Evolutionary conservation across 2,113 vertebrate genomes (phyloP), one percentile per base, ranked within the genome.

Genomic region (Myotis yumanensis): DNA sequence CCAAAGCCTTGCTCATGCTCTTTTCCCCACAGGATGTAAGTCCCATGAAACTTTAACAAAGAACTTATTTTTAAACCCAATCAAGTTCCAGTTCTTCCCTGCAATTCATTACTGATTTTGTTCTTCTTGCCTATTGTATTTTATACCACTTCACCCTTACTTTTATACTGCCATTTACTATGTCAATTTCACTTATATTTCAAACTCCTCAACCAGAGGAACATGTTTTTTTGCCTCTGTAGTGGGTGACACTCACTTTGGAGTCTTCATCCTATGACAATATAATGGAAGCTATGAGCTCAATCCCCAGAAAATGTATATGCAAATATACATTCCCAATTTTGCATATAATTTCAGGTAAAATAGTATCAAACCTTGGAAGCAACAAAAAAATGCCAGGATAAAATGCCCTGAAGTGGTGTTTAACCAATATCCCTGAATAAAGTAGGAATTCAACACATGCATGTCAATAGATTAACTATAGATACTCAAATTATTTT

Each of bases 331-430:
- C 5, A 59, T 0, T 85, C 1, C 9, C 57, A 0, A 30, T 54
- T 92, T 91, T 91, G 30, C 22, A 93, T 23, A 68, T 22, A 83
- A 83, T 66, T 90, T 89, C 22, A 82, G 30, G 37, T 7, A 90
- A 91, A 90, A 66, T 75, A 35, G 73, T 80, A 12, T 25, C 43
- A 94, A 86, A 40, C n/a, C 4, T 11, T 72, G 59, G 57, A 76
- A 28, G 23, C 30, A 68, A 76, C 10, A 81, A 9, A 3, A 22
- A 12, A 62, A 48, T 32, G 16, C 4, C 32, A 37, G 20, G 6
- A 79, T 35, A 75, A 75, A n/a, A 89, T 48, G 72, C 37, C 20
- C 68, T n/a, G 23, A 82, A 35, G 57, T 83, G 17, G 40, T 95
- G 17, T 46, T 91, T 92, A 83, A 69, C 23, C 77, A 93, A 82